Percentiles rank a stretch among this genome's conserved stretches.
Conservation (phyloP, 2,888 invertebrate genomes). For the Noctua janthe region DNA sequence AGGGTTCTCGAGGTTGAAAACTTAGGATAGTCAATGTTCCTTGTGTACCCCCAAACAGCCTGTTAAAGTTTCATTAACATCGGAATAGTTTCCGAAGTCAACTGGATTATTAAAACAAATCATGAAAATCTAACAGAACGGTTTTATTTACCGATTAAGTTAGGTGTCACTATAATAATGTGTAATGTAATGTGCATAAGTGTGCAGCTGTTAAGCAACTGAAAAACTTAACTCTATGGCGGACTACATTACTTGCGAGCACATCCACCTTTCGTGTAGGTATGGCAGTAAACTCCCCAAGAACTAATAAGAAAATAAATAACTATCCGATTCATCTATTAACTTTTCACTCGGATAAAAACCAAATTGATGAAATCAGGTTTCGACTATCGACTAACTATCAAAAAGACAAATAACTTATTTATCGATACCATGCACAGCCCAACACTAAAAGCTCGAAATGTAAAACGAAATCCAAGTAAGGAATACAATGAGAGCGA, state of each 20-base stretch:
- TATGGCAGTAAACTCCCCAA: background rate
- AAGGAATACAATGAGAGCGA: constrained; percentile 88
- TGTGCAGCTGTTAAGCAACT: background rate
- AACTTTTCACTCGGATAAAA: background rate
- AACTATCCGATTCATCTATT: background rate
- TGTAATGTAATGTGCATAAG: background rate
- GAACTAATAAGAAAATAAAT: background rate
- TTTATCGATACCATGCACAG: constrained; percentile 65
- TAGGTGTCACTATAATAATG: background rate
- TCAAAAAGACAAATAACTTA: background rate
- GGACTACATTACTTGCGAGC: background rate
- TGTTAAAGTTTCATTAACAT: no score
- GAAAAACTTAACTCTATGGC: background rate
- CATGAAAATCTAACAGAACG: background rate
- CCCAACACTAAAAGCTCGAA: constrained; percentile 79
- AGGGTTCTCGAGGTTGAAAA: no score
- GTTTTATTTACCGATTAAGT: background rate
- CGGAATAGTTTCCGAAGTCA: no score
- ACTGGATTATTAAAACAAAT: no score
- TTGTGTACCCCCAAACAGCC: no score
- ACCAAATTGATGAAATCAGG: background rate
- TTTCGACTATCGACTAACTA: background rate
- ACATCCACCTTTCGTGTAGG: background rate
- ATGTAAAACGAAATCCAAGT: constrained; percentile 89
- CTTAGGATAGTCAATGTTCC: no score